phyloP scores from a whole-genome alignment of 2,113 vertebrate genomes.

The Ammodramus savannarum region DNA sequence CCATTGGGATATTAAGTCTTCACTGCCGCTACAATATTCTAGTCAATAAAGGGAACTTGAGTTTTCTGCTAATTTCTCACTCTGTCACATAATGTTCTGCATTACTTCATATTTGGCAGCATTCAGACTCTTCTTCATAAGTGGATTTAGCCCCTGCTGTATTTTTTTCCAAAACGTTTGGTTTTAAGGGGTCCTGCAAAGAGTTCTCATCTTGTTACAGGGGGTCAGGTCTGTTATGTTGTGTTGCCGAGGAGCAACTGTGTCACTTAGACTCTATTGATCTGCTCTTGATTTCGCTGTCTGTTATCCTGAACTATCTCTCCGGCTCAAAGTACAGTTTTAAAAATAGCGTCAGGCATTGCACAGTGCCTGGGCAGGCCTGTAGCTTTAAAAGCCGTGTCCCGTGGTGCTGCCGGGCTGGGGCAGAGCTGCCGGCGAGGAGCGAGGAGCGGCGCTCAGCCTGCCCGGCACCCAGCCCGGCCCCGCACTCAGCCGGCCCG shows the following conservation, averaged over 20 bases:
- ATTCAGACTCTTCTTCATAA: neutral
- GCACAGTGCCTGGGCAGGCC: neutral
- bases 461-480: neutral
- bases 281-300: neutral
- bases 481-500: fast-evolving
- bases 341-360: neutral
- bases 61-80: neutral
- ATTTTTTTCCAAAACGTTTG: constrained; percentile 1
- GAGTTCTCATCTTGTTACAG: neutral
- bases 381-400: constrained; percentile 54
- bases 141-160: neutral
- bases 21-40: neutral
- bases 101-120: neutral
- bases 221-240: neutral
- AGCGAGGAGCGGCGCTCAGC: neutral
- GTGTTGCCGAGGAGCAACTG: fast-evolving
- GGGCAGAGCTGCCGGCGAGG: neutral
- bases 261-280: neutral
- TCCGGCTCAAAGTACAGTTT: neutral
- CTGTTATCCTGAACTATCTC: neutral
- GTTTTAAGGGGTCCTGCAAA: constrained; percentile 27
- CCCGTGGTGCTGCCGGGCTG: neutral
- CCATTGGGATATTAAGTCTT: neutral
- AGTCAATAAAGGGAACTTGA: neutral
- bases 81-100: neutral